These are phyloP conservation scores for Neolamprologus cancellatus DNA, from an alignment of 2,113 vertebrate species.

Conservation along the genomic window DNA sequence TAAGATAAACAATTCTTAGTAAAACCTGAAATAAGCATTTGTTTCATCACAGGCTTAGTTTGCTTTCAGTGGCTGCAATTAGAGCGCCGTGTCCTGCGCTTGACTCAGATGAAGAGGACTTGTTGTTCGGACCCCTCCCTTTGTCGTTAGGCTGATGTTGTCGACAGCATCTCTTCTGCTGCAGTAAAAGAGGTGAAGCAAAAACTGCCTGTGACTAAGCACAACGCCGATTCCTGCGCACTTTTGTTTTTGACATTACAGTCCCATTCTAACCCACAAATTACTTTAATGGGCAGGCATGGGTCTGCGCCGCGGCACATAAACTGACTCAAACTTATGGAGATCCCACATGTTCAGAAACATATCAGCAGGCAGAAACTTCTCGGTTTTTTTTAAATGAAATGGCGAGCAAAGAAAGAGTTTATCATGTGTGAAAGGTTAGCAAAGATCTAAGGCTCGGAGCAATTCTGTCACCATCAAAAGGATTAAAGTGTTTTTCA, in stretches of 20 bases:
- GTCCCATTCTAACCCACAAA: slow-evolving; percentile 52
- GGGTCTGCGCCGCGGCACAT: slow-evolving; percentile 41
- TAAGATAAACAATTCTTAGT: not conserved
- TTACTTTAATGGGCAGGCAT: slow-evolving; percentile 53
- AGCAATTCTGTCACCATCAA: slow-evolving; percentile 49
- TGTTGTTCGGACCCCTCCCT: slow-evolving; percentile 50
- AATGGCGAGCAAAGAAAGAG: slow-evolving; percentile 4
- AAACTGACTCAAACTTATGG: slow-evolving; percentile 55
- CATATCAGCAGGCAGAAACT: slow-evolving; percentile 3
- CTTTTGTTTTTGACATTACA: slow-evolving; percentile 63
- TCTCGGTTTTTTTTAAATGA: not conserved
- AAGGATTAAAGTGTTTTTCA: slow-evolving; percentile 37
- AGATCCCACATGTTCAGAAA: slow-evolving; percentile 57
- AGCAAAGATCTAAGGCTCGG: slow-evolving; percentile 21
- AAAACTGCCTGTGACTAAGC: slow-evolving; percentile 29
- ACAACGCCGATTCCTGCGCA: slow-evolving; percentile 13
- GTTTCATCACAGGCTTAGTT: not conserved
- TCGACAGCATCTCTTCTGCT: slow-evolving; percentile 13
- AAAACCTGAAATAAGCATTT: not conserved
- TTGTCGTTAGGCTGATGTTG: not conserved
- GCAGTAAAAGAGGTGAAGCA: not conserved
- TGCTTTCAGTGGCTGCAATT: slow-evolving; percentile 2
- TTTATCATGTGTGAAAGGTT: slow-evolving; percentile 54
- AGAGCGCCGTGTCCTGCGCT: slow-evolving; percentile 22
- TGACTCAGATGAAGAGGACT: slow-evolving; percentile 30